A percentile compares a stretch with the other conserved stretches of the same genome.
These are phyloP conservation scores for Seriola quinqueradiata DNA, from an alignment of 2,113 vertebrate species.

Conservation along the genomic window DNA sequence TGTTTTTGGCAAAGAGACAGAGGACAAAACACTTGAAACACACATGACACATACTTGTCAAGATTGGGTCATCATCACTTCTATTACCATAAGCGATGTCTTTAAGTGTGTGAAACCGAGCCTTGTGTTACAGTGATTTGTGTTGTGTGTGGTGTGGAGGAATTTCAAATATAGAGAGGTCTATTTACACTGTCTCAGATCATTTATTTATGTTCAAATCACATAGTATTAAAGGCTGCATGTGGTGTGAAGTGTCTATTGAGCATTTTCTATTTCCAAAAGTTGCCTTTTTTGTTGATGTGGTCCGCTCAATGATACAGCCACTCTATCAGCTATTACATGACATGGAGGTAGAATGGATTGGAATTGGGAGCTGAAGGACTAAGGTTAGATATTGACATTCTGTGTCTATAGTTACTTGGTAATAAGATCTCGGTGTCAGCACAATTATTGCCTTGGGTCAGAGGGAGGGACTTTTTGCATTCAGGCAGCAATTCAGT, in stretches of 20 bases:
- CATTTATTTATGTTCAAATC: slow-evolving; percentile 20
- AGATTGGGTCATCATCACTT: slow-evolving; percentile 27
- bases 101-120: neutral
- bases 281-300: slow-evolving; percentile 2
- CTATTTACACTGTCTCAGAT: neutral
- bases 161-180: slow-evolving; percentile 19
- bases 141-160: neutral
- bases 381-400: slow-evolving; percentile 9
- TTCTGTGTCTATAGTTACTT: neutral
- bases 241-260: neutral
- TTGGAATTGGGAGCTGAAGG: neutral
- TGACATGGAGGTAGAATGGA: neutral
- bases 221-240: neutral
- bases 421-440: slow-evolving; percentile 4
- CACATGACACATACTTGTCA: neutral
- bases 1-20: neutral
- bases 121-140: neutral
- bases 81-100: slow-evolving; percentile 23
- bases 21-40: slow-evolving; percentile 31
- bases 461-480: neutral
- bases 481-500: neutral
- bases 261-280: slow-evolving; percentile 41
- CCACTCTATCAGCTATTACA: neutral
- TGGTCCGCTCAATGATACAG: slow-evolving; percentile 23
- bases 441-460: neutral